A percentile compares a stretch with the other conserved stretches of the same genome.
Conservation (phyloP, 2,888 invertebrate species). For the Dicyrtomina minuta region DNA sequence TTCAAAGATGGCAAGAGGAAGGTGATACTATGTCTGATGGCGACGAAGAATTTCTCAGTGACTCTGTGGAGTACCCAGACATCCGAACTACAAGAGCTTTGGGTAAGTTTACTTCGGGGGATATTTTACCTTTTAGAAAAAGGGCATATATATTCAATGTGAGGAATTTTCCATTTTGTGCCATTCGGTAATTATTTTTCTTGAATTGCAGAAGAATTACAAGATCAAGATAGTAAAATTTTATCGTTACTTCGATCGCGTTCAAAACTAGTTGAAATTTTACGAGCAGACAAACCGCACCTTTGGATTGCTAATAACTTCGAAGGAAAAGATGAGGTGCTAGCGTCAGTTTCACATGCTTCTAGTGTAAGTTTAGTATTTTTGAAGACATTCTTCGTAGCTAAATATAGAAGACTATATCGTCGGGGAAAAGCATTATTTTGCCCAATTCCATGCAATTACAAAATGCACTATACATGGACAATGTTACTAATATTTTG, state of each 20-base stretch:
- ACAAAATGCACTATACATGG: not conserved
- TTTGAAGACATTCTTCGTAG: not conserved
- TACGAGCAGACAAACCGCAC: slow-evolving; percentile 49
- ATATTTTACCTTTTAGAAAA: not conserved
- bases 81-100: slow-evolving; percentile 47
- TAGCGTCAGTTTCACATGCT: slow-evolving; percentile 47
- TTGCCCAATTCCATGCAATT: too few species aligned
- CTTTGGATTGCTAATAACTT: slow-evolving; percentile 48
- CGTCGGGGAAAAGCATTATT: too few species aligned
- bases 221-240: slow-evolving; percentile 52
- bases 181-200: too few species aligned
- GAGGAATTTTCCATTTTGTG: not conserved
- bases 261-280: slow-evolving; percentile 46
- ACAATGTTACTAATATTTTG: too few species aligned
- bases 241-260: slow-evolving; percentile 43
- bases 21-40: slow-evolving; percentile 49
- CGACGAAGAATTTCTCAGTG: slow-evolving; percentile 45
- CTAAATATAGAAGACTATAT: too few species aligned
- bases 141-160: not conserved
- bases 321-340: slow-evolving; percentile 48
- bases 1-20: slow-evolving; percentile 47
- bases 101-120: slow-evolving; percentile 28
- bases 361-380: slow-evolving; percentile 43
- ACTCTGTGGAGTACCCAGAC: slow-evolving; percentile 48
- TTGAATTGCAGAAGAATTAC: slow-evolving; percentile 51